Base-by-base conservation (phyloP, 2,888 invertebrate genomes). In the Caenorhabditis wallacei region DNA sequence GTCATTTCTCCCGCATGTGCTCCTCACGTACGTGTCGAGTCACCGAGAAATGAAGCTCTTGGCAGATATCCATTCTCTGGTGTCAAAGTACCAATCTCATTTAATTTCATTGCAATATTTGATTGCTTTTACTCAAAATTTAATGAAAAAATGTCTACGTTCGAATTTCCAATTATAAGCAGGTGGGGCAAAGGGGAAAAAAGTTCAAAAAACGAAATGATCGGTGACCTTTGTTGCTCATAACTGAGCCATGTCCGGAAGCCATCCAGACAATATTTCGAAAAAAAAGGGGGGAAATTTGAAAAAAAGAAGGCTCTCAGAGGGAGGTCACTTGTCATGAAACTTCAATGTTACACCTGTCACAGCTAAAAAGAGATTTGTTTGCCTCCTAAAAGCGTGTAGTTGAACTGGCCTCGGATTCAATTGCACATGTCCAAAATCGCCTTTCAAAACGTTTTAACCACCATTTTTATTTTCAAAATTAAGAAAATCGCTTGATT, bases 291-390 rank as follows among this genome's bases (percentile, higher is more conserved):
- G 37, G 13, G 4, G 40, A n/a, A 70, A 48, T 59, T n/a, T 48
- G 48, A 61, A 71, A 30, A 35, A n/a, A 18, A 46, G 30, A 8
- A 22, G 26, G 56, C 54, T 69, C 57, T 18, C 48, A 30, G 3
- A 8, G 48, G 64, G 64, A 16, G 74, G 56, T 56, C 64, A 64
- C 22, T 54, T 48, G 64, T 66, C 74, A 75, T 74, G 74, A 74
- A 74, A 74, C 59, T 69, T 53, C 43, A 68, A 69, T 76, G 59
- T 76, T 76, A 51, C 76, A 76, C 76, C 68, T 76, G 68, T 76
- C 76, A 24, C 57, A 30, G 30, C 26, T 4, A 53, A 61, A 69
- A 76, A 59, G 40, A 51, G 26, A 69, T 53, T 68, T 68, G 43
- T 57, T 66, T 66, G 57, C 8, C 46, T 18, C 46, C 35, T 7